Percentiles rank a stretch among this genome's conserved stretches.
phyloP scores from a whole-genome alignment of 2,797 vertebrate species.

The Anguilla pacifica region DNA sequence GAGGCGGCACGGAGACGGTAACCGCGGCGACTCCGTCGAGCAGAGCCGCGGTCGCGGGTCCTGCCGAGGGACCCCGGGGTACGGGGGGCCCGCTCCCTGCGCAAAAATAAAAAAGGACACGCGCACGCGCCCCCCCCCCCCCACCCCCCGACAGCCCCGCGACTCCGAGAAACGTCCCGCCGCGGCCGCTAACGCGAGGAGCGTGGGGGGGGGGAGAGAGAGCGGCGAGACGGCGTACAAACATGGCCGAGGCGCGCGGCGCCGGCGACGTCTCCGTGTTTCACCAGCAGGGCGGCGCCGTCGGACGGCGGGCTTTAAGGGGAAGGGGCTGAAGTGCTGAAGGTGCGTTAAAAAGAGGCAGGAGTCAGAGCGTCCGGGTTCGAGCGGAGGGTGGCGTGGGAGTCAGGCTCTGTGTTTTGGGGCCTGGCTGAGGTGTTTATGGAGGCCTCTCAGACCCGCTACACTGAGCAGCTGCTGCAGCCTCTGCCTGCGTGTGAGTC shows the following conservation, averaged over 20 bases:
- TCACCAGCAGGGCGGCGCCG: background rate
- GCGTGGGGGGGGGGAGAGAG: too few relatives aligned
- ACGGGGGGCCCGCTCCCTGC: background rate
- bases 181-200: too few relatives aligned
- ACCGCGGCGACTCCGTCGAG: background rate
- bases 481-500: background rate
- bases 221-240: background rate
- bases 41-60: too few relatives aligned
- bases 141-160: background rate
- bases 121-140: too few relatives aligned
- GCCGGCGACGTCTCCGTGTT: too few relatives aligned
- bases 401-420: background rate
- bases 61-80: background rate
- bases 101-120: background rate
- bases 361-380: background rate
- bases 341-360: background rate
- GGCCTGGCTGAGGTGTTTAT: background rate
- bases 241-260: background rate
- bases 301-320: background rate
- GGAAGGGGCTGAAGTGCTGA: background rate
- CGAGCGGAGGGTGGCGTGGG: background rate
- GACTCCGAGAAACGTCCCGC: background rate
- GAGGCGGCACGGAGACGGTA: conserved; percentile 24
- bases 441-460: background rate
- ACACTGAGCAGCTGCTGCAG: background rate